phyloP scores from a whole-genome alignment of 1,140 invertebrate species.

The Calephelis nemesis region DNA sequence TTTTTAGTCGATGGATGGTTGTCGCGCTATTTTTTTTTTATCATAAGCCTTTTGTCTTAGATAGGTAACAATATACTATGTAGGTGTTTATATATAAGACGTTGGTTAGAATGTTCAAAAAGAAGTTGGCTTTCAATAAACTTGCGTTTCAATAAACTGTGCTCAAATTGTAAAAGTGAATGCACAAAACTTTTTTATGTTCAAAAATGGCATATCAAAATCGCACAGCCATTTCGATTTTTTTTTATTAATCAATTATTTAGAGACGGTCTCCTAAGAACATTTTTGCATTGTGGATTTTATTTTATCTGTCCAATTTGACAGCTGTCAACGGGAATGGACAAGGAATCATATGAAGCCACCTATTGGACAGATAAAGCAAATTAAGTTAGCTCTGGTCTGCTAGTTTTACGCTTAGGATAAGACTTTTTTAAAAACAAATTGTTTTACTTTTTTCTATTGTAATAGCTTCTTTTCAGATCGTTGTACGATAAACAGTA shows the following conservation, averaged over 20 bases:
- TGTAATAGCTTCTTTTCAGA: constrained; percentile 72
- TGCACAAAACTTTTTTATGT: constrained; percentile 9
- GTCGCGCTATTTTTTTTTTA: constrained; percentile 54
- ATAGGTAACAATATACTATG: constrained; percentile 67
- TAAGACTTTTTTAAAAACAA: constrained; percentile 75
- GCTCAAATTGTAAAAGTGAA: constrained; percentile 22
- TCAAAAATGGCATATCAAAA: constrained; percentile 32
- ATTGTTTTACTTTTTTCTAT: constrained; percentile 59
- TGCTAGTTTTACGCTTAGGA: constrained; percentile 68
- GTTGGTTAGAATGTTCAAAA: constrained; percentile 34
- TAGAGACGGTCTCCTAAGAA: constrained; percentile 20
- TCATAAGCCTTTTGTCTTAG: constrained; percentile 66
- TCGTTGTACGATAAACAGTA: constrained; percentile 49
- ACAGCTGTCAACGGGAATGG: constrained; percentile 26
- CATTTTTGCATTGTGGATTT: constrained; percentile 36
- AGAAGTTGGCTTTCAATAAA: constrained; percentile 10
- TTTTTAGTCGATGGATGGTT: constrained; percentile 56
- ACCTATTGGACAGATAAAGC: constrained; percentile 52
- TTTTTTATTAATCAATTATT: constrained; percentile 26
- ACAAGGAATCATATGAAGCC: constrained; percentile 17
- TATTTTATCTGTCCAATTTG: constrained; percentile 43
- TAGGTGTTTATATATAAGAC: constrained; percentile 68
- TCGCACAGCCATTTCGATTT: constrained; percentile 24
- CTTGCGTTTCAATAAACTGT: constrained; percentile 8
- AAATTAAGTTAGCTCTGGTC: constrained; percentile 58